Evolutionary conservation across 2,888 invertebrate genomes (phyloP), one percentile per base, ranked within the genome.

Genomic region (Ochropleura leucogaster): DNA sequence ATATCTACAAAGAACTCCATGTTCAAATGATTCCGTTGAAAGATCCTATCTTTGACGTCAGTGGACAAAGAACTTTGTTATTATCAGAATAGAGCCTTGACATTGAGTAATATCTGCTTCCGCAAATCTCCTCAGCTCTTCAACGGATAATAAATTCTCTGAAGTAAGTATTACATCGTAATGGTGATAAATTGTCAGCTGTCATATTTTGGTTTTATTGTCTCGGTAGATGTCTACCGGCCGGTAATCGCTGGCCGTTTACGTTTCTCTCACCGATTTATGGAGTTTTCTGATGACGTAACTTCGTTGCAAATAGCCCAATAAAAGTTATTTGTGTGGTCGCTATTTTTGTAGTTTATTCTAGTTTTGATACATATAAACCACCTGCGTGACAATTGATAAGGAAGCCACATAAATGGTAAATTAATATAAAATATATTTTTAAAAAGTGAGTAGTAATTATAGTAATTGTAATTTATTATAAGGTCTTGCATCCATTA

Each of bases 311-410:
- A 91, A 94, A 94, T 93, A 91, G 93, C 94, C 91, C 93, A 90
- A 95, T 95, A 94, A 95, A 95, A 94, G 93, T 92, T 94, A 95
- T 95, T 95, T 94, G 94, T 93, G 92, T 88, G 87, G 82, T 85
- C 88, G 85, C 88, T 86, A 90, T 91, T 90, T 90, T 91, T 88
- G 91, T 88, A 90, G 86, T 90, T 88, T 85, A 85, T 77, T 65
- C 55, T 57, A 5, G 20, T 71, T 70, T 68, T 57, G 40, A 55
- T 59, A 71, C 47, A 69, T 49, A 59, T 44, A 44, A 40, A 51
- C 46, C 40, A 62, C 40, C 55, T 51, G 57, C 46, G 47, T 18
- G 30, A 51, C 44, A 47, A 10, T 46, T 57, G 47, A 67, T 63
- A 55, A 40, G 12, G 18, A 30, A 65, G 49, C 40, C 14, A 44